phyloP scores from a whole-genome alignment of 2,113 vertebrate species.

The Ciconia maguari region DNA sequence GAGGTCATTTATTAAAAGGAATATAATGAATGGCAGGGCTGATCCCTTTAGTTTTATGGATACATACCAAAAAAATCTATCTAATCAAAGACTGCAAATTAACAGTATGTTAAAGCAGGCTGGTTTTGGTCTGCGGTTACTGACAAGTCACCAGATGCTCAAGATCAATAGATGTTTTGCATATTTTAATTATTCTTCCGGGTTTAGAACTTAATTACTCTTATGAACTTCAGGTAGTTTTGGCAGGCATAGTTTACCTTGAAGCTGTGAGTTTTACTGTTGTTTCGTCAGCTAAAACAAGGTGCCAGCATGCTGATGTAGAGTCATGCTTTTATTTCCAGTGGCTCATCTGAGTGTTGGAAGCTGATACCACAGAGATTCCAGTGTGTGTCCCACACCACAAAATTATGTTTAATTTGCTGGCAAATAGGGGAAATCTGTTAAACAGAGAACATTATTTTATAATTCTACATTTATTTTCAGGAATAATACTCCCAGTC shows the following conservation, averaged over 20 bases:
- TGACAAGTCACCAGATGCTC: conserved; percentile 51
- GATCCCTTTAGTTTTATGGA: conserved; percentile 4
- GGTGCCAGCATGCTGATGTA: background rate
- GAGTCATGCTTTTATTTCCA: background rate
- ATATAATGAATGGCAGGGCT: background rate
- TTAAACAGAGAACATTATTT: background rate
- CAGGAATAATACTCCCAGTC: background rate
- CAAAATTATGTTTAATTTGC: background rate
- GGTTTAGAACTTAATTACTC: conserved; percentile 51
- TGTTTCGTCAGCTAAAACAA: conserved; percentile 7
- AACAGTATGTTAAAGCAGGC: background rate
- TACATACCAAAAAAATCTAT: background rate
- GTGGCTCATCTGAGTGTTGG: background rate
- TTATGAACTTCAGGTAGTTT: conserved; percentile 43
- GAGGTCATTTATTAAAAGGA: conserved; percentile 21
- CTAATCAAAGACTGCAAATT: conserved; percentile 39
- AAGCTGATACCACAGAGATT: background rate
- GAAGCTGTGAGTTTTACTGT: conserved; percentile 2
- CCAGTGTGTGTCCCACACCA: background rate
- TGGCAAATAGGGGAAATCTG: background rate
- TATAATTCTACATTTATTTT: background rate
- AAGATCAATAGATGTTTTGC: conserved; percentile 41
- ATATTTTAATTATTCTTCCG: conserved; percentile 56
- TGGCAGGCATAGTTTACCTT: conserved; percentile 32
- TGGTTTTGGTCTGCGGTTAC: conserved; percentile 6